Base-by-base conservation (phyloP, 2,888 invertebrate genomes). In the Drosophila pegasa region DNA sequence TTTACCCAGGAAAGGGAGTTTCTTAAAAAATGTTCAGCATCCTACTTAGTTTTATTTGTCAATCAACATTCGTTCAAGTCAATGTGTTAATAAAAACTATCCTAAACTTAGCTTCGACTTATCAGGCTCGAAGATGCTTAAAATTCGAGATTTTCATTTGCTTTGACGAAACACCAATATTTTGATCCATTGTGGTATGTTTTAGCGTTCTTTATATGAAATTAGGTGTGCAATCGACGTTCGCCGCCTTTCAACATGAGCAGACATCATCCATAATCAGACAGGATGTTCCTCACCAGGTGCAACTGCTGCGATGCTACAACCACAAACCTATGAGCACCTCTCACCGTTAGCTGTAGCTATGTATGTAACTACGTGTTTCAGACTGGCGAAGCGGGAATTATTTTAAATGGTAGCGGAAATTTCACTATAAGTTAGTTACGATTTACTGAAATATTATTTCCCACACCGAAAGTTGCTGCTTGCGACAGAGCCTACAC, bases 371-470 rank as follows among this genome's bases (percentile, higher is more conserved):
- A 78, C 71, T 75, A n/a, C n/a, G n/a, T n/a, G n/a, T n/a, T n/a
- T n/a, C 80, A 76, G 75, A 70, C 72, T 68, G 79, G 65, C 68
- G 69, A 75, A 64, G 72, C 80, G 84, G 85, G 87, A 85, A 87
- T 85, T 84, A 85, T 78, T 87, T 87, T 82, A 85, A 85, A 85
- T 87, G 87, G 76, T 78, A 61, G 76, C 84, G 84, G 84, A 85
- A 87, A 85, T 85, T 87, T 87, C 74, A 78, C 76, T 78, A 74
- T 69, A 70, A 87, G 85, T 76, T 87, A 81, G 87, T 71, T 76
- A 78, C 85, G 85, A 87, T 82, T 85, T 85, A 85, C 82, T 82
- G 78, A 80, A 82, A 84, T 85, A 84, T 84, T 85, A 84, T 84
- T 84, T 84, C 83, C 83, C 84, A 77, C 72, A 63, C 61, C 72